Base-by-base conservation (phyloP, 2,113 vertebrate species). In the Bubalus kerabau region DNA sequence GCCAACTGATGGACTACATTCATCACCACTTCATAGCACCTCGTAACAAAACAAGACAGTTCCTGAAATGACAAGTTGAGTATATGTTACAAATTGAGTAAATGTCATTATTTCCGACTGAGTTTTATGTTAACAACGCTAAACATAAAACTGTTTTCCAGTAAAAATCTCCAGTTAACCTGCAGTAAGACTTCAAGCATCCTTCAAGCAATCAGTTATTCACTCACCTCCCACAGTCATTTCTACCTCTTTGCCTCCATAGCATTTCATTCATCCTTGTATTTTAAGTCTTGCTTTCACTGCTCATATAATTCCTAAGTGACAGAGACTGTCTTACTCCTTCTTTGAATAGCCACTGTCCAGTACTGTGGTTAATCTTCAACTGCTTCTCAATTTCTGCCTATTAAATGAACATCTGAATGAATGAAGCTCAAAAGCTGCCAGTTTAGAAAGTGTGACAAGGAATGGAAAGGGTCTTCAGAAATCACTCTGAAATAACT, bases 1-100 rank as follows among this genome's bases (percentile, higher is more conserved):
- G 99, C 99, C 98, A 99, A 97, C 97, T 99, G 99, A 96, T 99
- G 99, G 71, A 99, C 99, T 71, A 99, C 99, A 98, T 99, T 99
- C 98, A 99, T 99, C 98, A 99, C 99, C 88, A 99, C 99, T 98
- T 99, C 99, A 0, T 99, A 99, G 98, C 99, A 99, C 85, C 99
- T 99, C 4, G 99, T 99, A 88, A 99, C 99, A 98, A 99, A 99
- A 98, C 99, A 99, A 97, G 99, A 99, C 82, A 99, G 99, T 94
- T 99, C 99, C 99, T 99, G 98, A 95, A 98, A 99, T 57, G 24
- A 98, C 56, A 99, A 98, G 85, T 46, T n/a, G 80, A 67, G 76
- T 2, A 71, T 14, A 92, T 4, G 52, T 98, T 90, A 98, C 24
- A 92, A 84, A 74, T 36, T 85, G 71, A 56, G 89, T 59, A 88